A percentile compares a stretch with the other conserved stretches of the same genome.
These are phyloP conservation scores for Linhomoeus sp. DNA, from an alignment of 2,888 invertebrate genomes.

Conservation along the genomic window DNA sequence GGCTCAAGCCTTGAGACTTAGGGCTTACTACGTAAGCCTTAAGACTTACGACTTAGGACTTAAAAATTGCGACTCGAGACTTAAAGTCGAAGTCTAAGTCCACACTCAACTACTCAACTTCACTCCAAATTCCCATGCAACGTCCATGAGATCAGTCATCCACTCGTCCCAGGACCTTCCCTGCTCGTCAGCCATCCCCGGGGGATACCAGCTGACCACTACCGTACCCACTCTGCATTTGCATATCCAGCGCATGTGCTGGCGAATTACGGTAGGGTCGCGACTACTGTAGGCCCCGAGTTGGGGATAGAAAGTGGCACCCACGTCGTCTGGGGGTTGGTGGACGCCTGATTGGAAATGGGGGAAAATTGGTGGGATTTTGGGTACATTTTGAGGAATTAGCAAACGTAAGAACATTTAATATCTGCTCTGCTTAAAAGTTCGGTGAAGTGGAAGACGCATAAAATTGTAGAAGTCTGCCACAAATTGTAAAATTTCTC, in stretches of 20 bases:
- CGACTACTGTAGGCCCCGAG: conserved; percentile 36
- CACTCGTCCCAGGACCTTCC: conserved; percentile 24
- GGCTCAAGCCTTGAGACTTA: no score
- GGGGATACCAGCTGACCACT: conserved; percentile 40
- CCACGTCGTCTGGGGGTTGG: conserved; percentile 38
- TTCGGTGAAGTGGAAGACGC: no score
- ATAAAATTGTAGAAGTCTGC: no score
- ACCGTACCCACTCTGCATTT: conserved; percentile 41
- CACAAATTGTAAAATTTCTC: no score
- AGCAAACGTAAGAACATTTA: no score
- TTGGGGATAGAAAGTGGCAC: conserved; percentile 37
- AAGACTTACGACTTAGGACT: no score
- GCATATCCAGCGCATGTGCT: conserved; percentile 42
- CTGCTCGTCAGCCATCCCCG: conserved; percentile 24
- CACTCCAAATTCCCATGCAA: conserved; percentile 23
- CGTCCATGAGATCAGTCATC: conserved; percentile 24
- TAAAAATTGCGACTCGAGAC: no score
- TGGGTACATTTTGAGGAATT: no score
- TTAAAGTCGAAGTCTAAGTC: no score
- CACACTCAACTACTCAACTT: conserved; percentile 22
- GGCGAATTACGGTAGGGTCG: conserved; percentile 26
- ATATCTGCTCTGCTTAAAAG: no score
- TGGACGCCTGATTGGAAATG: conserved; percentile 30
- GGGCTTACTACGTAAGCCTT: no score
- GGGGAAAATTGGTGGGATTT: no score